Evolutionary conservation across 30 jellyfish, hydroid and myxozoan species (phyloP), one percentile per base, ranked within the genome.

Genomic region (Chrysaora quinquecirrha): DNA sequence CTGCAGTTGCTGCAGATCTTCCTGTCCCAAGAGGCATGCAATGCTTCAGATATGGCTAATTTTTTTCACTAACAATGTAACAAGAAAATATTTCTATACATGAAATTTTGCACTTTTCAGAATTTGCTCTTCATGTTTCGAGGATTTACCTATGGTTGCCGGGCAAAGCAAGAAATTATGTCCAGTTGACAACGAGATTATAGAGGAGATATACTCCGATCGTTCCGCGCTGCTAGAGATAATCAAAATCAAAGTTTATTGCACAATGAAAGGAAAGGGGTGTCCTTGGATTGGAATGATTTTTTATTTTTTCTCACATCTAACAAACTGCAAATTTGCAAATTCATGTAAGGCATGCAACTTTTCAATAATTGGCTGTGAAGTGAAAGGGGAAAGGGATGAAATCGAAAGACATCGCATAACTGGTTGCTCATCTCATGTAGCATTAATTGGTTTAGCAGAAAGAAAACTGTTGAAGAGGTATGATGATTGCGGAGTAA

Each of bases 261-360:
- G 97, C 56, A 12, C 54, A 16, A 48, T 48, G 48, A 34, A 65
- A 69, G 56, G 73, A 30, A 73, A 80, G 25, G 97, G 97, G 3
- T 88, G 96, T 49, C 24, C 46, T 10, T 86, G 96, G 96, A 75
- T 22, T 2, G 96, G 96, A 1, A 47, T 33, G 82, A 74, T 86
- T 1, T 56, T 78, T 20, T 11, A 65, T 24, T 77, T 86, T 46
- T n/a, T 64, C 19, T 60, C 43, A 14, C 96, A 86, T 47, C 0
- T 65, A 27, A 30, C 70, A 14, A 21, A 27, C 18, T 18, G 21
- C 69, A 48, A 64, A 19, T 80, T 64, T 49, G 82, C 84, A 1
- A 30, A 20, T 4, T 20, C 67, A 6, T 80, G 76, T 76, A 46
- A 65, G 48, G 23, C 25, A 3, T 80, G 90, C 50, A 60, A 32